phyloP scores from a whole-genome alignment of 2,797 vertebrate species.

The Pangasius mekongensis region DNA sequence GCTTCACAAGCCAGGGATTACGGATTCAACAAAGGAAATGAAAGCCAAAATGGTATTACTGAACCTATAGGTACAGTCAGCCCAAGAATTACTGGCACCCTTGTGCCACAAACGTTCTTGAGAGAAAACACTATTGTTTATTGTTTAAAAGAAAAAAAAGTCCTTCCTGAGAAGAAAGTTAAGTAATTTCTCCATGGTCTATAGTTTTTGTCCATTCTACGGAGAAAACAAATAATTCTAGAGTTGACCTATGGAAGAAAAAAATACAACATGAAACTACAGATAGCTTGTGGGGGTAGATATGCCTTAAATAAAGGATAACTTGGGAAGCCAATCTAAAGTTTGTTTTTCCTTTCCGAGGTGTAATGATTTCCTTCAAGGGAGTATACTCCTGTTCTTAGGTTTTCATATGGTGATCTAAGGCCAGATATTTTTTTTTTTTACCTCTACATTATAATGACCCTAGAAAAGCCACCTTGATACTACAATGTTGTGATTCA shows the following conservation, averaged over 20 bases:
- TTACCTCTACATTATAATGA: neutral
- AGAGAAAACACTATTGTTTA: neutral
- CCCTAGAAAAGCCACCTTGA: neutral
- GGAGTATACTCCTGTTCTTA: neutral
- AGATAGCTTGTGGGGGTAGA: constrained; percentile 29
- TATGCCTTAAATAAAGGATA: neutral
- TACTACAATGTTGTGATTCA: neutral
- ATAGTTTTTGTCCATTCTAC: neutral
- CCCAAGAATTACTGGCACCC: neutral
- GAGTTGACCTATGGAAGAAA: neutral
- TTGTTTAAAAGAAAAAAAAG: neutral
- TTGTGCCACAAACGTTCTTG: neutral
- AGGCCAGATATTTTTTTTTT: neutral
- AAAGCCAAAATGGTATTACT: constrained; percentile 61
- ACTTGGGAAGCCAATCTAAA: neutral
- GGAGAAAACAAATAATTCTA: neutral
- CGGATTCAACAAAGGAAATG: constrained; percentile 50
- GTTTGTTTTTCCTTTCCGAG: neutral
- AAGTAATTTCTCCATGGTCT: neutral
- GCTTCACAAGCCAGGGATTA: constrained; percentile 56
- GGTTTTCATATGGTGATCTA: neutral
- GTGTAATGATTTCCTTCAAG: neutral
- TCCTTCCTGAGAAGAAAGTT: neutral
- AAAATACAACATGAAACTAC: constrained; percentile 4
- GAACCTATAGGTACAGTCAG: constrained; percentile 28